Percentiles rank a stretch among this genome's conserved stretches.
Evolutionary conservation across 2,113 vertebrate species (phyloP).

Genomic region (Tupaia chinensis): DNA sequence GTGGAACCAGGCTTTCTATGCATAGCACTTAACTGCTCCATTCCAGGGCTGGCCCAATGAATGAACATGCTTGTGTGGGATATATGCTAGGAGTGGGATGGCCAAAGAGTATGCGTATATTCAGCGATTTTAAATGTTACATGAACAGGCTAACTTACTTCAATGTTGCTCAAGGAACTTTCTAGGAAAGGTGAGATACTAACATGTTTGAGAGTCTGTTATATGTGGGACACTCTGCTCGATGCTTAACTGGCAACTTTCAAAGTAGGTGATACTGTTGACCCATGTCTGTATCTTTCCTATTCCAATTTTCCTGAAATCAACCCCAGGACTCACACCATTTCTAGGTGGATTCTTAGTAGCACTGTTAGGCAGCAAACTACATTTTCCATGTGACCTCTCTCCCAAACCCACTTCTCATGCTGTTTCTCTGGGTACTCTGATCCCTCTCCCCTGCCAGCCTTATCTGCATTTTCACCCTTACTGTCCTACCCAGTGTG

Average conservation of each 20-base stretch:
- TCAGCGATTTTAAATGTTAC: conserved; percentile 1
- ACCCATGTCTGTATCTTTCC: background rate
- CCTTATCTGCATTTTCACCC: background rate
- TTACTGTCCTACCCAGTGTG: background rate
- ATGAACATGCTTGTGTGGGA: background rate
- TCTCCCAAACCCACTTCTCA: background rate
- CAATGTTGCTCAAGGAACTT: background rate
- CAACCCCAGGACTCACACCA: background rate
- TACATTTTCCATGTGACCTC: background rate
- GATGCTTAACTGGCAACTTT: background rate
- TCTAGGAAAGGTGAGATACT: background rate
- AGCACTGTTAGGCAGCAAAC: background rate
- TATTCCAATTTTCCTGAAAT: background rate
- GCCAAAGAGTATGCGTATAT: background rate
- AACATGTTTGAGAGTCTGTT: background rate
- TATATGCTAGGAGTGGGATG: background rate
- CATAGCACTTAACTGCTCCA: too few species aligned
- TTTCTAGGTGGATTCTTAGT: background rate
- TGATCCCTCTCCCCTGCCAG: background rate
- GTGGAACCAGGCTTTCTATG: too few species aligned
- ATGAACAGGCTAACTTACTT: background rate
- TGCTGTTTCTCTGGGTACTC: background rate
- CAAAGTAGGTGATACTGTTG: background rate
- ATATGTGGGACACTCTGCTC: background rate
- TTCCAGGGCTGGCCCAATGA: background rate